Percentiles rank a stretch among this genome's conserved stretches.
Conservation (phyloP, 2,797 vertebrate genomes). For the Poecilia velifera region DNA sequence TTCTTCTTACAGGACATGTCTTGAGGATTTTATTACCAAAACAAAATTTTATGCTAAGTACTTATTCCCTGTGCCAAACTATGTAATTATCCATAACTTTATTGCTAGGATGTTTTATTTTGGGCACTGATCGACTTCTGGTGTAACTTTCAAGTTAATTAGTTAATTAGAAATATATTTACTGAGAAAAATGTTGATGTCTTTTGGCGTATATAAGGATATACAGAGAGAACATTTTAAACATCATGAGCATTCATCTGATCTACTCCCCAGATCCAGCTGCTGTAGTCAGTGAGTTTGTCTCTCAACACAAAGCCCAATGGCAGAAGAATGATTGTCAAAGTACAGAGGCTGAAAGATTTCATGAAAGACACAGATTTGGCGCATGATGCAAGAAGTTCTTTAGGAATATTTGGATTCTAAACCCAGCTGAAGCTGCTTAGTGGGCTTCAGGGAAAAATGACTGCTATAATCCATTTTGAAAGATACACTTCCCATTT, state of each 20-base stretch:
- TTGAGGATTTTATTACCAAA: background rate
- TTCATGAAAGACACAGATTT: conserved; percentile 68
- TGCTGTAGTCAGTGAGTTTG: conserved; percentile 54
- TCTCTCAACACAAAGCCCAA: conserved; percentile 64
- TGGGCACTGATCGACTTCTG: background rate
- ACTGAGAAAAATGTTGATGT: background rate
- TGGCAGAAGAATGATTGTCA: conserved; percentile 58
- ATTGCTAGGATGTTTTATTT: background rate
- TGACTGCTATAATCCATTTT: conserved; percentile 78
- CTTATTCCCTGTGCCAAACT: background rate
- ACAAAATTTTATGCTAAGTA: background rate
- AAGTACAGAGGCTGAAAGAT: conserved; percentile 64
- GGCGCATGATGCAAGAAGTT: conserved; percentile 53
- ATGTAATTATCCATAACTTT: background rate
- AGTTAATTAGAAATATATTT: background rate
- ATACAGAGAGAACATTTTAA: conserved; percentile 37
- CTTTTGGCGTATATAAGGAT: background rate
- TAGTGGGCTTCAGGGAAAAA: conserved; percentile 64
- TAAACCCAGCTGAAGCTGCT: conserved; percentile 57
- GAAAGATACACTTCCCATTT: conserved; percentile 68
- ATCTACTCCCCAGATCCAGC: conserved; percentile 59
- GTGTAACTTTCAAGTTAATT: background rate
- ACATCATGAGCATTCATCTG: conserved; percentile 38
- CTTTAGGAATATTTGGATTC: conserved; percentile 65
- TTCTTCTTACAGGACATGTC: background rate